These are phyloP conservation scores for Myotis pilosus DNA, from an alignment of 2,797 vertebrate genomes.

Conservation along the genomic window DNA sequence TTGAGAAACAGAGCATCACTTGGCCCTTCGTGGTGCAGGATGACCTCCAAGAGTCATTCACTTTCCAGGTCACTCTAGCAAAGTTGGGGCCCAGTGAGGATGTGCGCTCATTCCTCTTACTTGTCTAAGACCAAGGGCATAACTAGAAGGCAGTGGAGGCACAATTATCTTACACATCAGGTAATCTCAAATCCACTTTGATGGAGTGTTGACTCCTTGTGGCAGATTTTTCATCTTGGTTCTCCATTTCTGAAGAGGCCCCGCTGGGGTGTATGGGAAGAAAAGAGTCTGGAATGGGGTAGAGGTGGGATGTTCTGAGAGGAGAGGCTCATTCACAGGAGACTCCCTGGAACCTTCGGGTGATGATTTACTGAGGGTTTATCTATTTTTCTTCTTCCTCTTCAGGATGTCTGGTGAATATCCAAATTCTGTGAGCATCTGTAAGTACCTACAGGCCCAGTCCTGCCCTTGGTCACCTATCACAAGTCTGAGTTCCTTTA, in stretches of 20 bases:
- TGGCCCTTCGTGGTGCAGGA: background rate
- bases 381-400: background rate
- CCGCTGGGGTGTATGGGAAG: background rate
- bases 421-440: constrained; percentile 72
- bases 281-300: background rate
- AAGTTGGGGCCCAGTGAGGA: background rate
- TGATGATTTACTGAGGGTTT: background rate
- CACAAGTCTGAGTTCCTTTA: background rate
- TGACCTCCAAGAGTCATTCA: background rate
- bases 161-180: background rate
- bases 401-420: constrained; percentile 80
- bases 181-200: background rate
- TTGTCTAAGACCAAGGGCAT: background rate
- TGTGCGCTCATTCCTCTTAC: background rate
- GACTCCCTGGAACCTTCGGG: background rate
- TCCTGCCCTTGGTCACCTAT: background rate
- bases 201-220: background rate
- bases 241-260: background rate
- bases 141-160: accelerated
- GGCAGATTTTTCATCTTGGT: background rate
- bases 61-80: background rate
- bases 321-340: background rate
- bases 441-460: constrained; percentile 65
- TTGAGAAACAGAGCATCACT: background rate
- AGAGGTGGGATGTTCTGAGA: background rate